Base-by-base conservation (phyloP, 2,113 vertebrate genomes). In the Microtus pennsylvanicus region DNA sequence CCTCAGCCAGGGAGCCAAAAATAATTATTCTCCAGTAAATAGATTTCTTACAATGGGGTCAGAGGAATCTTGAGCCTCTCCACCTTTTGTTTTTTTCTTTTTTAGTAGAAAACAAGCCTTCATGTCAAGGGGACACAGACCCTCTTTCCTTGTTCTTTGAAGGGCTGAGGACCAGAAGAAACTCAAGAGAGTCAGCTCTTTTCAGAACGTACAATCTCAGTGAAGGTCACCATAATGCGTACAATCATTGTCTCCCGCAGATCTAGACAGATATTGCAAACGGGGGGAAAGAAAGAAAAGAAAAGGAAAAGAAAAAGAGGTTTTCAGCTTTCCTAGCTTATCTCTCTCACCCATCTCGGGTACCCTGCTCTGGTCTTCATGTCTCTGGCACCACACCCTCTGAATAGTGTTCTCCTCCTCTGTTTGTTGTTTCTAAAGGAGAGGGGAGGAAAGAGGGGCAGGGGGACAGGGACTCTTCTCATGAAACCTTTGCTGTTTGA, bases 1-100 rank as follows among this genome's bases (percentile, higher is more conserved):
- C 85, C 1, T 95, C 78, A 22, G 50, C 10, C 81, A 96, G 38
- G 70, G 63, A 90, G 52, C 76, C 81, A 65, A 94, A 95, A 94
- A 75, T 7, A 67, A 72, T 93, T 88, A 86, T 77, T 94, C 90
- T 75, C 47, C 70, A 90, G 77, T 91, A 82, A 88, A 89, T 38
- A 96, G n/a, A 75, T 93, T 91, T 76, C 70, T 96, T 52, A 35
- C 38, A 94, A 65, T 30, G 74, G 80, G 65, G 35, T 58, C 67
- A 85, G 63, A 91, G 78, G 38, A 30, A 91, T 21, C 42, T 11
- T 28, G 33, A 28, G 17, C 7, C 33, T 0, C 19, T 6, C 24
- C 35, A 6, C 30, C 1, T 30, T 52, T 80, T 30, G 1, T 69
- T 47, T 22, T 70, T 28, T 19, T 24, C 42, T 45, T 12, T 42